A percentile compares a stretch with the other conserved stretches of the same genome.
Conservation (phyloP, 2,797 vertebrate species). For the Micromesistius poutassou region DNA sequence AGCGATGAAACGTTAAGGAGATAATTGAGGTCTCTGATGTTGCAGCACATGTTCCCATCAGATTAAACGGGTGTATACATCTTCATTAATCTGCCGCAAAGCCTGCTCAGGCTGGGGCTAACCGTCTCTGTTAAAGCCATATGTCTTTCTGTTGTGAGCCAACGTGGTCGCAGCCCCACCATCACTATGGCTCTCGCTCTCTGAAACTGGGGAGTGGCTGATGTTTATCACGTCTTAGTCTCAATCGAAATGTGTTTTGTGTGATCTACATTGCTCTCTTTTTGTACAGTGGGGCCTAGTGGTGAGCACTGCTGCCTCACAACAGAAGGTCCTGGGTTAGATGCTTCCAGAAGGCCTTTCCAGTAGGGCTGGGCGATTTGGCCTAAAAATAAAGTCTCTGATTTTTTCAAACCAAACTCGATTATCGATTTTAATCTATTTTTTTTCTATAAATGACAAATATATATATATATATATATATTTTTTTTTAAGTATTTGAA, state of each 20-base stretch:
- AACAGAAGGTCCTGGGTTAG: background rate
- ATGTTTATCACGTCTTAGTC: background rate
- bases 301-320: background rate
- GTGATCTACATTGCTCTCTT: background rate
- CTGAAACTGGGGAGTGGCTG: background rate
- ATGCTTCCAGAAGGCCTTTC: background rate
- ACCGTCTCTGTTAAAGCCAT: conserved; percentile 33
- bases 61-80: conserved; percentile 22
- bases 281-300: background rate
- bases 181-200: background rate
- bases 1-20: conserved; percentile 24
- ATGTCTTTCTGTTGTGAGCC: conserved; percentile 27
- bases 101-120: conserved; percentile 32
- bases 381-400: too few species aligned
- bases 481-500: too few species aligned
- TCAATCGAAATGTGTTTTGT: background rate
- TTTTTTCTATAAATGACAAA: too few species aligned
- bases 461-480: too few species aligned
- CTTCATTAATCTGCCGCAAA: conserved; percentile 53
- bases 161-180: background rate
- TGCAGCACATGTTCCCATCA: conserved; percentile 27
- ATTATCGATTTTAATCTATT: too few species aligned
- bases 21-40: conserved; percentile 34
- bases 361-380: too few species aligned
- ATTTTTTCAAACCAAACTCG: too few species aligned